phyloP scores from a whole-genome alignment of 92 coral and sea anemone genomes.

The Zoanthus sociatus region DNA sequence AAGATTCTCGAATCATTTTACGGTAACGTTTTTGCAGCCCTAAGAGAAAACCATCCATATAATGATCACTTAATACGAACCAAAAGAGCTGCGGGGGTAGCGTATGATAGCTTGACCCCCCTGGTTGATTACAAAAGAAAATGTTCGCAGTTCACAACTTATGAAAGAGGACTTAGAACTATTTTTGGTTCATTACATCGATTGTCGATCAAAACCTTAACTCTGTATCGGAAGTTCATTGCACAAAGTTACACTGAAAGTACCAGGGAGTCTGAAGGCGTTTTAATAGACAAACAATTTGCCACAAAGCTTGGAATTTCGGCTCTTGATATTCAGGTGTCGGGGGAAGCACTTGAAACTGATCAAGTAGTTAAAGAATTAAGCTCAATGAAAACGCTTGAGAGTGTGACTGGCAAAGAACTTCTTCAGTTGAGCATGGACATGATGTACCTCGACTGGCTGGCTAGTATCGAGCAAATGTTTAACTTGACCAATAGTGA shows the following conservation, averaged over 20 bases:
- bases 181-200: constrained; percentile 58
- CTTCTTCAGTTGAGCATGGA: constrained; percentile 56
- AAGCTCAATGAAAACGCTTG: constrained; percentile 23
- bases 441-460: constrained; percentile 70
- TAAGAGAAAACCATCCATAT: constrained; percentile 50
- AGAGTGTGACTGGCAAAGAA: constrained; percentile 42
- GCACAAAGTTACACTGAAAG: constrained; percentile 3
- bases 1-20: constrained; percentile 52
- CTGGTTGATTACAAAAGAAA: constrained; percentile 60
- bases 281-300: constrained; percentile 28
- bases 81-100: constrained; percentile 56
- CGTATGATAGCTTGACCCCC: constrained; percentile 17
- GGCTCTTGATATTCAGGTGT: constrained; percentile 38
- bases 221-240: constrained; percentile 16
- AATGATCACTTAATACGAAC: constrained; percentile 33
- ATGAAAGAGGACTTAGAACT: constrained; percentile 62
- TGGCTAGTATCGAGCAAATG: constrained; percentile 73
- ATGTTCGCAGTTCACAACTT: constrained; percentile 73
- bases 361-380: constrained; percentile 58
- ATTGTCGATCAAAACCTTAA: constrained; percentile 52
- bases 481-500: constrained; percentile 62
- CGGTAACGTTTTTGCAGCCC: constrained; percentile 59
- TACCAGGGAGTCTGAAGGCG: constrained; percentile 20
- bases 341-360: constrained; percentile 10
- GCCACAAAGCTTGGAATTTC: constrained; percentile 59